Base-by-base conservation (phyloP, 2,888 invertebrate species). In the Fissipunctia ypsillon region DNA sequence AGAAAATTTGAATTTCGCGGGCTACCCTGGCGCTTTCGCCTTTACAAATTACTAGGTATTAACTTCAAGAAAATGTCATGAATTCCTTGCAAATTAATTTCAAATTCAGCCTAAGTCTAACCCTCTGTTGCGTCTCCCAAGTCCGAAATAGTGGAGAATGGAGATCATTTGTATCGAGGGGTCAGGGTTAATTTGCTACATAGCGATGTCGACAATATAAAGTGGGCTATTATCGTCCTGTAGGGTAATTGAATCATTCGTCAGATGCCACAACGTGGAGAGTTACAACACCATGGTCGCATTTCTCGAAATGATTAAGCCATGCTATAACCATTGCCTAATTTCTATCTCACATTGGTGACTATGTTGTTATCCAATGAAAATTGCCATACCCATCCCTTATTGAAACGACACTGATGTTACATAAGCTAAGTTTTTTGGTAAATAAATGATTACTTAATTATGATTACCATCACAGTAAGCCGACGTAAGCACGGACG, bases 121-220 rank as follows among this genome's bases (percentile, higher is more conserved):
- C 63, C 68, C 70, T 64, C 41, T 73, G 59, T 63, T 73, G 54
- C 54, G 16, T 50, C 48, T 69, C 28, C 6, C 28, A 52, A 68
- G 61, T 76, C 65, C 75, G 68, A 72, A 79, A 71, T 73, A 80
- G 75, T 76, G 54, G 54, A 67, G 69, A 80, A 73, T 77, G 60
- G 59, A 71, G 68, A 80, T 73, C 77, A 85, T 87, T 85, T 82
- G 73, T 85, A 76, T 73, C 54, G 35, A 80, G 66, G 66, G 84
- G 83, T 80, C 80, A 75, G 79, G 74, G 78, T 83, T 83, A 83
- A 87, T 88, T 87, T 75, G 81, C 68, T 64, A 83, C 85, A 87
- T 86, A 81, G 80, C 84, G 67, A 87, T 81, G 84, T 83, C 76
- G 69, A 70, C 85, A 64, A 71, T 83, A 87, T 73, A 80, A 81